Evolutionary conservation across 2,888 invertebrate genomes (phyloP).

Genomic region (Dicyrtoma fusca): DNA sequence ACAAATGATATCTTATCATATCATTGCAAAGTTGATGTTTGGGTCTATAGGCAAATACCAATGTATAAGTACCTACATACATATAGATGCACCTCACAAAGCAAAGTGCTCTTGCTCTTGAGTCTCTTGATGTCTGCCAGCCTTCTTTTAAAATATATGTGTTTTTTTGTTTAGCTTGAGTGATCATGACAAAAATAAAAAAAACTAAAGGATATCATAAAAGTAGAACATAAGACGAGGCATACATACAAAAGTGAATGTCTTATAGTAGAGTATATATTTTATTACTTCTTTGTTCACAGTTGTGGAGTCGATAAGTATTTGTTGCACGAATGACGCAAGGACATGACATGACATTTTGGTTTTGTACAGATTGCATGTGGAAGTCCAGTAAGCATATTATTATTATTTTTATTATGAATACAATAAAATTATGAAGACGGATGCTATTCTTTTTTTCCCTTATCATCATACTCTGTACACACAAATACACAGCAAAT

Average conservation of each 20-base stretch:
- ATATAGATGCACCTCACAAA: background rate
- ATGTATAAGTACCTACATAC: constrained; percentile 9
- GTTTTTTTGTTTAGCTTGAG: constrained; percentile 20
- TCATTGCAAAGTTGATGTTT: background rate
- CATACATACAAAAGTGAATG: background rate
- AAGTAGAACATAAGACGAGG: background rate
- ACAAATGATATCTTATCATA: background rate
- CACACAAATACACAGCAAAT: too few species aligned
- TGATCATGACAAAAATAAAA: background rate
- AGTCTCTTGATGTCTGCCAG: too few species aligned
- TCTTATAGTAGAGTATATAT: background rate
- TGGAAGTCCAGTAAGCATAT: background rate
- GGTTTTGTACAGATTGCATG: constrained; percentile 19
- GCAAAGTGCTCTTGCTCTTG: too few species aligned
- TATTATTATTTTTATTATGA: too few species aligned
- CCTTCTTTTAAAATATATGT: background rate
- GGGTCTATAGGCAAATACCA: too few species aligned
- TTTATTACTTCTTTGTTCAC: constrained; percentile 27
- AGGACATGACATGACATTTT: constrained; percentile 24
- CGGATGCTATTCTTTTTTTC: background rate
- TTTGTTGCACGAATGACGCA: constrained; percentile 19
- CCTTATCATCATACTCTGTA: too few species aligned
- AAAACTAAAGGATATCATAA: background rate
- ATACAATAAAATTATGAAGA: background rate
- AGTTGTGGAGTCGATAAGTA: constrained; percentile 17